Conservation (phyloP, 2,797 vertebrate species). For the Onychomys torridus region DNA sequence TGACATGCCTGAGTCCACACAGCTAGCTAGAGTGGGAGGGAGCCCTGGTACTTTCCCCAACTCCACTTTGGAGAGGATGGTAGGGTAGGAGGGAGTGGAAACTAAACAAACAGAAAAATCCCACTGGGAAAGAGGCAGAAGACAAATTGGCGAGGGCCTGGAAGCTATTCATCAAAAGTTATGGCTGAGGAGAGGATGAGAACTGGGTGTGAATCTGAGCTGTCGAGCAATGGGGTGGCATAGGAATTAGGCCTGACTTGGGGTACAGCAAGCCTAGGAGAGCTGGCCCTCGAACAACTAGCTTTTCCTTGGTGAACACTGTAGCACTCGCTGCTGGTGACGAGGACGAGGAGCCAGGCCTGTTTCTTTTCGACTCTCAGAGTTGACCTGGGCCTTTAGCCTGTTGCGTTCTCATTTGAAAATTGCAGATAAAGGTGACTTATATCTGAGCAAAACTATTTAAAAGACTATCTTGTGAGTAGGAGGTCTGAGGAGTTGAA, state of each 20-base stretch:
- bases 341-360: neutral
- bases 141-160: conserved; percentile 13
- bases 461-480: neutral
- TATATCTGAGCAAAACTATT: neutral
- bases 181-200: neutral
- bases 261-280: neutral
- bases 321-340: neutral
- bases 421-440: neutral
- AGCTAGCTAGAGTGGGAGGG: rapidly evolving
- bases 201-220: neutral
- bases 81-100: neutral
- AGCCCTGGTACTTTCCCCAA: neutral
- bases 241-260: neutral
- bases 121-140: neutral
- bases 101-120: conserved; percentile 31
- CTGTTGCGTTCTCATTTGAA: neutral
- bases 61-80: neutral
- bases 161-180: conserved; percentile 37
- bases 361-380: neutral
- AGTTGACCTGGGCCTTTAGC: neutral
- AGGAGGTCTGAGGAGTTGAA: neutral
- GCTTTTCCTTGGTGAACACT: neutral
- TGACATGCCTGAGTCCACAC: neutral
- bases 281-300: neutral
- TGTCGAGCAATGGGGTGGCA: neutral